Evolutionary conservation across 2,888 invertebrate genomes (phyloP).

Genomic region (Aricia artaxerxes): DNA sequence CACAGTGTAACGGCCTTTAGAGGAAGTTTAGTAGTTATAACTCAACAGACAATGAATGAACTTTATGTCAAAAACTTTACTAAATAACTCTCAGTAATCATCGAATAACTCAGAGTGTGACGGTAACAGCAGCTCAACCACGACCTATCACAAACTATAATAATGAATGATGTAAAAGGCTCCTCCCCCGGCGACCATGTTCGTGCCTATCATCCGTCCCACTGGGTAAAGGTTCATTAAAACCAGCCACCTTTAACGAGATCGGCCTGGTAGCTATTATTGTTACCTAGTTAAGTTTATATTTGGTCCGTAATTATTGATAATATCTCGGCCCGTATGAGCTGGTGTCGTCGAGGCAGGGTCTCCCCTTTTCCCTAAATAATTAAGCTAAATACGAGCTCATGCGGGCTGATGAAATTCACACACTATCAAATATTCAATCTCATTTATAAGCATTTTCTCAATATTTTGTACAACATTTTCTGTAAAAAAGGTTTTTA

Average conservation of each 20-base stretch:
- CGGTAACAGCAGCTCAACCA: not conserved
- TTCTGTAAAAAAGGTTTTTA: not conserved
- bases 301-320: constrained; percentile 8
- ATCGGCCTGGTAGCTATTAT: not conserved
- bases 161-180: not conserved
- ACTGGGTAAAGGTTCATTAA: not conserved
- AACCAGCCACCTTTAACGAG: constrained; percentile 13
- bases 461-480: not conserved
- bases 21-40: not conserved
- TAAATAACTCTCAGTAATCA: too few species aligned
- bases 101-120: not conserved
- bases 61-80: too few species aligned
- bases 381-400: constrained; percentile 8
- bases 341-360: not conserved
- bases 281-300: constrained; percentile 14
- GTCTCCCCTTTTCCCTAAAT: constrained; percentile 18
- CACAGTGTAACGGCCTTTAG: not conserved
- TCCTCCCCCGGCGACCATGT: not conserved
- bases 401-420: constrained; percentile 16
- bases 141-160: not conserved
- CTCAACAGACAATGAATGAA: too few species aligned
- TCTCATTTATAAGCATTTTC: not conserved
- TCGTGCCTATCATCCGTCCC: constrained; percentile 9
- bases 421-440: constrained; percentile 10
- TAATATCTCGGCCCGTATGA: constrained; percentile 12